These are phyloP conservation scores for Pogonocichla stellata DNA, from an alignment of 2,113 vertebrate genomes.

Conservation along the genomic window DNA sequence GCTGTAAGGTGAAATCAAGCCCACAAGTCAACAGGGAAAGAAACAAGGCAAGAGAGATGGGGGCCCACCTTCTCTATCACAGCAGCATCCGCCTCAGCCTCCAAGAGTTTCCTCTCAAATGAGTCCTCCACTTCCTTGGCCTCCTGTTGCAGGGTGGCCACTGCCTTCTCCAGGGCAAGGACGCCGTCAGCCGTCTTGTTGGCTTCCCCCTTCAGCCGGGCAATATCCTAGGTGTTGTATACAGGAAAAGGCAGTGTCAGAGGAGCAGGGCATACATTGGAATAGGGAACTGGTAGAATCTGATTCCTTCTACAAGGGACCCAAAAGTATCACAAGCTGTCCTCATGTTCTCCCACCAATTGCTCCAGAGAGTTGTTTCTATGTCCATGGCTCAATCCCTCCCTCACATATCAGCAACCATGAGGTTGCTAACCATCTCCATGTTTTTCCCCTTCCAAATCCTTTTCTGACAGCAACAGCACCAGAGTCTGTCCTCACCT, in stretches of 20 bases:
- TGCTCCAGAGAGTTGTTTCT: neutral
- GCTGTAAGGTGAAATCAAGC: neutral
- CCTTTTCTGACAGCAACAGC: neutral
- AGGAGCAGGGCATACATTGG: neutral
- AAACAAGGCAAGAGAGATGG: neutral
- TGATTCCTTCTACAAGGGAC: neutral
- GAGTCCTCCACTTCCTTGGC: slow-evolving; percentile 40
- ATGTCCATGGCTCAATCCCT: neutral
- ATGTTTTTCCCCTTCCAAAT: neutral
- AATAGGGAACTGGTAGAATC: neutral
- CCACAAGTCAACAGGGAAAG: neutral
- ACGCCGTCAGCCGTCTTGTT: slow-evolving; percentile 75
- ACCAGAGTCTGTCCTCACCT: slow-evolving; percentile 68
- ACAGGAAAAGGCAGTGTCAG: neutral
- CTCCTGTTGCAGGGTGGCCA: slow-evolving; percentile 51
- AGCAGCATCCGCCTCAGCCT: slow-evolving; percentile 14
- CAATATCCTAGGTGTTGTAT: slow-evolving; percentile 66
- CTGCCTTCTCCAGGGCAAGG: slow-evolving; percentile 73
- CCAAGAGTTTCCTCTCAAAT: slow-evolving; percentile 52
- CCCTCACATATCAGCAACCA: neutral
- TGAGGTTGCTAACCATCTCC: neutral
- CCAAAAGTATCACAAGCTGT: neutral
- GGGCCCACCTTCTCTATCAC: slow-evolving; percentile 60
- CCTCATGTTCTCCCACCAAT: neutral
- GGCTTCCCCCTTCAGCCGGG: slow-evolving; percentile 66